A percentile compares a stretch with the other conserved stretches of the same genome.
Conservation (phyloP, 2,113 vertebrate species). For the Cynocephalus volans region DNA sequence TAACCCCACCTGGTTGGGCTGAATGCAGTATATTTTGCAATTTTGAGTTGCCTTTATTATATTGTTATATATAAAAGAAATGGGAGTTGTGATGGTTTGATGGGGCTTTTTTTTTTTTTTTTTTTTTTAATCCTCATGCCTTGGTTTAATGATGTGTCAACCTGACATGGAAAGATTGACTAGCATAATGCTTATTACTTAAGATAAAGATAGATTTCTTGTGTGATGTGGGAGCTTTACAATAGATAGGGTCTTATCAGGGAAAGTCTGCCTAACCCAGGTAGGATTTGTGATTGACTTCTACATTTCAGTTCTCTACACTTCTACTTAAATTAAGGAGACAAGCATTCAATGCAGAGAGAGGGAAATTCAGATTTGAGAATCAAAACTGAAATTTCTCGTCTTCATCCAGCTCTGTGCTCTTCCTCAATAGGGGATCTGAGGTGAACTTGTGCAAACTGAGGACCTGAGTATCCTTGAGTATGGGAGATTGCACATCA, state of each 20-base stretch:
- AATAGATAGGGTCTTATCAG: constrained; percentile 85
- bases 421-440: neutral
- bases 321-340: constrained; percentile 69
- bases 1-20: neutral
- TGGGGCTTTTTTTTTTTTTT: constrained; percentile 34
- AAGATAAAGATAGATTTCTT: constrained; percentile 86
- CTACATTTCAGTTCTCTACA: constrained; percentile 65
- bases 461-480: neutral
- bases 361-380: constrained; percentile 23
- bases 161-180: constrained; percentile 77
- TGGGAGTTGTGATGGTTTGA: constrained; percentile 63
- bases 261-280: constrained; percentile 81
- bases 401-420: neutral
- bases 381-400: constrained; percentile 15
- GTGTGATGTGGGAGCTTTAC: constrained; percentile 79
- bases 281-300: constrained; percentile 80
- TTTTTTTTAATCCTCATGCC: constrained; percentile 80
- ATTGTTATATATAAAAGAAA: constrained; percentile 67
- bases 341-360: constrained; percentile 41
- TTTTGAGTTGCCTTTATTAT: constrained; percentile 71
- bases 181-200: constrained; percentile 85
- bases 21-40: constrained; percentile 37
- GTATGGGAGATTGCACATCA: neutral
- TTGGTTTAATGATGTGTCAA: constrained; percentile 85
- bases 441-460: neutral